Evolutionary conservation across 1,140 invertebrate species (phyloP).

Genomic region (Phymorhynchus buccinoides): DNA sequence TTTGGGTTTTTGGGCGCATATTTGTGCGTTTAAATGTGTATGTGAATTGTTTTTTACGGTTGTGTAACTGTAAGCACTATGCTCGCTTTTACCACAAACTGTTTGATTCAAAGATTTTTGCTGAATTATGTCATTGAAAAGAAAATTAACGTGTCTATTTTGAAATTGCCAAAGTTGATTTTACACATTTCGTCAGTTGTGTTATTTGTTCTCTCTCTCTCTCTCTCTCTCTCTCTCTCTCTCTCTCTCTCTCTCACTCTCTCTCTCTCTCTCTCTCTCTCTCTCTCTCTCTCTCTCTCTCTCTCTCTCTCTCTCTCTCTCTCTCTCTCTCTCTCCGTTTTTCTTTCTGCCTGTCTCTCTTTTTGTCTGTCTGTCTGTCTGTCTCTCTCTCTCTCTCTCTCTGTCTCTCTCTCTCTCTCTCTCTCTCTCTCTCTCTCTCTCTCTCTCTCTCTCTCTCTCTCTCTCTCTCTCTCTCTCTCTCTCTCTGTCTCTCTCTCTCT

Average conservation of each 20-base stretch:
- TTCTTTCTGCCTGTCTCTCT: no score
- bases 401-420: background rate
- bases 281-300: background rate
- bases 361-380: background rate
- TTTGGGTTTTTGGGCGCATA: no score
- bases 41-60: no score
- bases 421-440: background rate
- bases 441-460: constrained; percentile 34
- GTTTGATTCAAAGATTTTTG: no score
- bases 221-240: background rate
- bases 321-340: background rate
- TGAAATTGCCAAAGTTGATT: no score
- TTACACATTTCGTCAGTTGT: background rate
- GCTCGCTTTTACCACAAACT: background rate
- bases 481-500: constrained; percentile 32
- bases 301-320: background rate
- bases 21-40: no score
- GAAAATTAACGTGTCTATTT: no score
- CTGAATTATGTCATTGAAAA: no score
- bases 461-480: constrained; percentile 30
- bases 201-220: background rate
- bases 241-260: no score
- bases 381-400: background rate
- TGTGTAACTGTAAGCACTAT: no score
- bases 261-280: no score